A percentile compares a stretch with the other conserved stretches of the same genome.
These are phyloP conservation scores for Papilio machaon DNA, from an alignment of 1,140 invertebrate genomes.

Conservation along the genomic window DNA sequence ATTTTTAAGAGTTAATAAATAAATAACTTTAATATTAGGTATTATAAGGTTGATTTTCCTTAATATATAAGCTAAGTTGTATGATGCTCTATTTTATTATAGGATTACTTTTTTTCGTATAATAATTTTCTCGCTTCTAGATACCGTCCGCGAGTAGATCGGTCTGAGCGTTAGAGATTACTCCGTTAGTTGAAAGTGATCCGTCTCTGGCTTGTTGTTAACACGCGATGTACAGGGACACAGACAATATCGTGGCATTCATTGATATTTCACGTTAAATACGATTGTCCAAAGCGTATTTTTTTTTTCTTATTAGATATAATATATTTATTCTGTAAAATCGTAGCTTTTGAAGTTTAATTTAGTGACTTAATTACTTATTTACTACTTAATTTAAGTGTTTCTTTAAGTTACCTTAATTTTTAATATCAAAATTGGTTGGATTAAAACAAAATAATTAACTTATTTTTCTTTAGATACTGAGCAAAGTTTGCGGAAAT, in stretches of 20 bases:
- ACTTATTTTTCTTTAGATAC: too few relatives aligned
- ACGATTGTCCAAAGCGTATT: conserved; percentile 38
- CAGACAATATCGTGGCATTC: conserved; percentile 69
- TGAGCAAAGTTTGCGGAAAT: too few relatives aligned
- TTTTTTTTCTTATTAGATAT: background rate
- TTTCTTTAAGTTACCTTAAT: too few relatives aligned
- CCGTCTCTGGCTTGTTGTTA: conserved; percentile 58
- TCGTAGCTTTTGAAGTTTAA: too few relatives aligned
- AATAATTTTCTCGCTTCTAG: conserved; percentile 28
- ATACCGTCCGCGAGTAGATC: conserved; percentile 35
- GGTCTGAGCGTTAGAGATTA: conserved; percentile 7
- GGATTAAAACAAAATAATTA: too few relatives aligned
- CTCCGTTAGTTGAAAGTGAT: conserved; percentile 42
- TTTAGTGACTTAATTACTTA: too few relatives aligned
- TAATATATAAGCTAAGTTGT: background rate
- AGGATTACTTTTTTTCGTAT: background rate
- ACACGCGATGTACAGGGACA: conserved; percentile 71
- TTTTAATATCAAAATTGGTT: too few relatives aligned
- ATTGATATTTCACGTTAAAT: conserved; percentile 44
- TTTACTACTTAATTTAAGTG: too few relatives aligned
- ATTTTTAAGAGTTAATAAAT: background rate
- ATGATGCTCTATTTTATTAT: background rate
- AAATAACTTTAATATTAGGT: background rate
- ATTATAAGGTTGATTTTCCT: background rate
- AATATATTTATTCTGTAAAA: too few relatives aligned